Percentiles rank a stretch among this genome's conserved stretches.
Evolutionary conservation across 2,113 vertebrate genomes (phyloP).

Genomic region (Candoia aspera): DNA sequence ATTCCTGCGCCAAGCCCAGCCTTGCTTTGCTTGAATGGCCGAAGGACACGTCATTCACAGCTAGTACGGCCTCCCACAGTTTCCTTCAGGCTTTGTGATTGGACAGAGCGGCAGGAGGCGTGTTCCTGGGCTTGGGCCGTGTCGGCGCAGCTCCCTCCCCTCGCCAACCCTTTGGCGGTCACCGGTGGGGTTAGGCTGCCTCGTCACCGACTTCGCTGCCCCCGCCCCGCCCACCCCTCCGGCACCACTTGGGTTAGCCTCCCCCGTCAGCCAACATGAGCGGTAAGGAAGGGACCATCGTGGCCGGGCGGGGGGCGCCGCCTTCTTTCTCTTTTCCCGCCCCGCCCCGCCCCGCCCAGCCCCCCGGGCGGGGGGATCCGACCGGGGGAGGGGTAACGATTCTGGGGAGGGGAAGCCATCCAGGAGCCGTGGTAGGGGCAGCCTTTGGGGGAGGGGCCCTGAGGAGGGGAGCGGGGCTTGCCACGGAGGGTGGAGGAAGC

Average conservation of each 20-base stretch:
- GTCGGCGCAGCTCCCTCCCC: slow-evolving; percentile 40
- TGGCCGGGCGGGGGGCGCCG: slow-evolving; percentile 31
- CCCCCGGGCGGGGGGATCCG: slow-evolving; percentile 49
- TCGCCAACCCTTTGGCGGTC: slow-evolving; percentile 61
- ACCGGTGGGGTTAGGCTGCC: slow-evolving; percentile 63
- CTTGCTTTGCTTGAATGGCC: slow-evolving; percentile 18
- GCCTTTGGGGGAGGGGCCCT: slow-evolving; percentile 9
- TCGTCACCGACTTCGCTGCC: slow-evolving; percentile 73
- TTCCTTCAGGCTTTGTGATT: background rate
- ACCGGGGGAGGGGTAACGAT: slow-evolving; percentile 54
- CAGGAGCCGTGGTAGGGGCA: background rate
- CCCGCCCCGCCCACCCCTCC: slow-evolving; percentile 57
- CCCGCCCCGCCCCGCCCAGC: slow-evolving; percentile 62
- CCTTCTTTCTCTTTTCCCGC: slow-evolving; percentile 46
- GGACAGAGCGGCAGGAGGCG: background rate
- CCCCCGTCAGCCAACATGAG: slow-evolving; percentile 71
- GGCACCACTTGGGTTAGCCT: slow-evolving; percentile 65
- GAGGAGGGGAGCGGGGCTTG: background rate
- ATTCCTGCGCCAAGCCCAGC: slow-evolving; percentile 46
- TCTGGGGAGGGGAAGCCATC: background rate
- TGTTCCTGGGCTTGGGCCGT: slow-evolving; percentile 18
- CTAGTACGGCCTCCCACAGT: background rate
- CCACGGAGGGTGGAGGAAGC: background rate
- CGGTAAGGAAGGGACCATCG: slow-evolving; percentile 70
- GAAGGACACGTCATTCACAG: background rate